Conservation (phyloP, 2,797 vertebrate species). For the Galaxias olidus region DNA sequence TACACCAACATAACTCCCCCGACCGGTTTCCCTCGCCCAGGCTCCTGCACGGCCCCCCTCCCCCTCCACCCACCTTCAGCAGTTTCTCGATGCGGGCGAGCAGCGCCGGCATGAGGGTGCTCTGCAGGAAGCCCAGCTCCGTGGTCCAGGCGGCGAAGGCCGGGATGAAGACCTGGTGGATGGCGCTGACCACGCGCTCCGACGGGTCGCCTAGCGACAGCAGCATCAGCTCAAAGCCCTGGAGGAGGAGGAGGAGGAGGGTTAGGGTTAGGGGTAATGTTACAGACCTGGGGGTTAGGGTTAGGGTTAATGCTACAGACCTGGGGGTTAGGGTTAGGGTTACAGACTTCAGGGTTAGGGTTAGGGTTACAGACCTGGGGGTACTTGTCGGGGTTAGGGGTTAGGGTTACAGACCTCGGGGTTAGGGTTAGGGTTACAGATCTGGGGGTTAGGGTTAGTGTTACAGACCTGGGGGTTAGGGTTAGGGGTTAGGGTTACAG, state of each 20-base stretch:
- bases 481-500: too few relatives aligned
- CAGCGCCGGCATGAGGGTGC: constrained; percentile 91
- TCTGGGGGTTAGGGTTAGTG: too few relatives aligned
- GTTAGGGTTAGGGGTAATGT: constrained; percentile 93
- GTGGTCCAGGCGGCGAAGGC: constrained; percentile 97
- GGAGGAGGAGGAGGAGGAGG: constrained; percentile 60
- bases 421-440: constrained; percentile 51
- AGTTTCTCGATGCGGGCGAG: constrained; percentile 94
- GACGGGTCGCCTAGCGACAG: constrained; percentile 95
- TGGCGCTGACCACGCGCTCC: constrained; percentile 92
- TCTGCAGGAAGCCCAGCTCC: constrained; percentile 90
- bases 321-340: too few relatives aligned
- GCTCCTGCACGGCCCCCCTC: neutral
- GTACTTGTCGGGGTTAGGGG: constrained; percentile 96
- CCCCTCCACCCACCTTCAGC: constrained; percentile 80
- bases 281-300: too few relatives aligned
- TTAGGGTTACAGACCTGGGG: too few relatives aligned
- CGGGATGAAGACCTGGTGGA: constrained; percentile 97
- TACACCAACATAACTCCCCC: too few relatives aligned
- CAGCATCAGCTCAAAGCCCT: constrained; percentile 97
- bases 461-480: constrained; percentile 90
- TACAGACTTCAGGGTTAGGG: too few relatives aligned
- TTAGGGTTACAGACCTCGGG: too few relatives aligned
- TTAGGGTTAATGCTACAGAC: too few relatives aligned
- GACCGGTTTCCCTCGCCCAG: neutral